Conservation (phyloP, 1,140 invertebrate species). For the Fopius arisanus region DNA sequence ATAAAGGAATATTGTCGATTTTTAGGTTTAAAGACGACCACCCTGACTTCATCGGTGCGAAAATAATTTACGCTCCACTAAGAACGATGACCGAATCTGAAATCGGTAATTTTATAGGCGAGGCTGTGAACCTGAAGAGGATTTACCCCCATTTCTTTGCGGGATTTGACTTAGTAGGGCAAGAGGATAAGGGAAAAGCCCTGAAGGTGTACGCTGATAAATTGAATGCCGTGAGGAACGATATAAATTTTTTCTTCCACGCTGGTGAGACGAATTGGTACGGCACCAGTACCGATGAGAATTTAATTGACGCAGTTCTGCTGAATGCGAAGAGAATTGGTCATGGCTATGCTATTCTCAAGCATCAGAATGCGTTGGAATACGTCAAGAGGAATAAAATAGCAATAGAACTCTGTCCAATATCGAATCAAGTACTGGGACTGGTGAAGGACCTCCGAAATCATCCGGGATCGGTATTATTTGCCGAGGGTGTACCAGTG, state of each 20-base stretch:
- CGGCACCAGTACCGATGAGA: slow-evolving; percentile 71
- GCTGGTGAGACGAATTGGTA: slow-evolving; percentile 84
- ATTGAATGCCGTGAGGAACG: slow-evolving; percentile 55
- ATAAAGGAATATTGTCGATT: no score
- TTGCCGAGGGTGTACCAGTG: slow-evolving; percentile 70
- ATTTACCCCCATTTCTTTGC: slow-evolving; percentile 70
- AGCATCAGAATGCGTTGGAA: slow-evolving; percentile 76
- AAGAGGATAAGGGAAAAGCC: slow-evolving; percentile 66
- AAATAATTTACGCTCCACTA: slow-evolving; percentile 75
- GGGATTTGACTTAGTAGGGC: slow-evolving; percentile 72
- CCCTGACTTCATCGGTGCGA: slow-evolving; percentile 75
- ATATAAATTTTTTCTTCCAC: slow-evolving; percentile 79
- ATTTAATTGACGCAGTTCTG: slow-evolving; percentile 81
- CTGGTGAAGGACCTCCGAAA: slow-evolving; percentile 80
- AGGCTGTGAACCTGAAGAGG: slow-evolving; percentile 56
- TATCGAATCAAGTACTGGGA: slow-evolving; percentile 81
- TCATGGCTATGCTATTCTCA: slow-evolving; percentile 72
- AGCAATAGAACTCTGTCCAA: slow-evolving; percentile 82
- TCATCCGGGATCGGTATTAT: slow-evolving; percentile 76
- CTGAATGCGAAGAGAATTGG: slow-evolving; percentile 73
- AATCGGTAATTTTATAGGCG: slow-evolving; percentile 62
- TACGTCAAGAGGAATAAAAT: slow-evolving; percentile 71
- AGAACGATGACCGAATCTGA: slow-evolving; percentile 54
- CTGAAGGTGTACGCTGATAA: slow-evolving; percentile 62
- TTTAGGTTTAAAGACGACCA: slow-evolving; percentile 65